phyloP scores from a whole-genome alignment of 2,888 invertebrate species.

The Macrosoma leucophasiata region DNA sequence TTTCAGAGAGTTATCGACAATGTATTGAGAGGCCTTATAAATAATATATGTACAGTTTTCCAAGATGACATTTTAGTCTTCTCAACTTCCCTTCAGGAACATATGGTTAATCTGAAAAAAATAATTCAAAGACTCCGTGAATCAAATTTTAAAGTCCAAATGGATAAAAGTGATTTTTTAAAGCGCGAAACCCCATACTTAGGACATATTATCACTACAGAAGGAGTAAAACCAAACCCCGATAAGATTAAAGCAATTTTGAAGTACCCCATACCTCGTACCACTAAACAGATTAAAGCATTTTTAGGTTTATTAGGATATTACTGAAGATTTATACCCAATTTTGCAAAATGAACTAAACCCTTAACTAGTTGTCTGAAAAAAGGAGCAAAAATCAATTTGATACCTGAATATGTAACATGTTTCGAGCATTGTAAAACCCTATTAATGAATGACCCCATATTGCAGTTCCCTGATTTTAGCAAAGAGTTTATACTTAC shows the following conservation, averaged over 20 bases:
- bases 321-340: conserved; percentile 17
- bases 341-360: conserved; percentile 17
- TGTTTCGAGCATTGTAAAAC: conserved; percentile 21
- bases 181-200: conserved; percentile 4
- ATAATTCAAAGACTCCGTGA: conserved; percentile 18
- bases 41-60: conserved; percentile 8
- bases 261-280: conserved; percentile 8
- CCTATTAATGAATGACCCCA: conserved; percentile 30
- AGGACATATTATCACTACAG: conserved; percentile 3
- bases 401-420: conserved; percentile 4
- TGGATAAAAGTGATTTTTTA: conserved; percentile 26
- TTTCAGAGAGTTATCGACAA: conserved; percentile 14
- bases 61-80: conserved; percentile 9
- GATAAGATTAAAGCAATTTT: conserved; percentile 1
- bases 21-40: conserved; percentile 8
- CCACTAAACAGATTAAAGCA: conserved; percentile 11
- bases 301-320: conserved; percentile 17
- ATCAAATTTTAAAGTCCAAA: conserved; percentile 21
- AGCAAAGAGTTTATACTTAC: conserved; percentile 2
- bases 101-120: conserved; percentile 14
- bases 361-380: conserved; percentile 15
- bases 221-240: conserved; percentile 11
- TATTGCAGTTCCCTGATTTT: conserved; percentile 16
- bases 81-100: conserved; percentile 23
- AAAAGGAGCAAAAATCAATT: conserved; percentile 9